Evolutionary conservation across 2,888 invertebrate species (phyloP).

Genomic region (Melinaea menophilus): DNA sequence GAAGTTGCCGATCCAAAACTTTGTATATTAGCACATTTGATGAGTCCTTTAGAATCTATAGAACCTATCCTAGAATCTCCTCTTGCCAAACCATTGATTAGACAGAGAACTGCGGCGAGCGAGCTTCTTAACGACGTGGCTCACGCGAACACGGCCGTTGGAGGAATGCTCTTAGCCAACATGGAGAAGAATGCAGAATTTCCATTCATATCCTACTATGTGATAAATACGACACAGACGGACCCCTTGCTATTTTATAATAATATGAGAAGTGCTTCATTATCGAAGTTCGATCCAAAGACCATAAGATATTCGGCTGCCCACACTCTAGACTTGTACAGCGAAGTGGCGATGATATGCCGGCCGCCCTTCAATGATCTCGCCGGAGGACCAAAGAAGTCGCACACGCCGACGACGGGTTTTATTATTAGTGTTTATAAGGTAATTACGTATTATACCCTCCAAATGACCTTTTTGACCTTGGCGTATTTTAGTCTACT

Average conservation of each 20-base stretch:
- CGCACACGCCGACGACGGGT: slow-evolving; percentile 88
- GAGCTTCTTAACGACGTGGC: slow-evolving; percentile 87
- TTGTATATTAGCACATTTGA: slow-evolving; percentile 91
- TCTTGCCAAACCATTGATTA: slow-evolving; percentile 85
- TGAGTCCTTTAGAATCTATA: slow-evolving; percentile 92
- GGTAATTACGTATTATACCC: slow-evolving; percentile 45
- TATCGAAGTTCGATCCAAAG: slow-evolving; percentile 92
- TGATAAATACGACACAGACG: slow-evolving; percentile 91
- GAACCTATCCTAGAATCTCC: slow-evolving; percentile 92
- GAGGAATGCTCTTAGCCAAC: slow-evolving; percentile 91
- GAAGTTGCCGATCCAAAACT: slow-evolving; percentile 94
- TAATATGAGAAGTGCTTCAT: slow-evolving; percentile 88
- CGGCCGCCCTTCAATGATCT: slow-evolving; percentile 90
- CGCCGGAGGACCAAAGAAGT: slow-evolving; percentile 85
- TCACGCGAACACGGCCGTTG: slow-evolving; percentile 84
- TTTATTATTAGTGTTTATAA: slow-evolving; percentile 96
- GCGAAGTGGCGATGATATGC: slow-evolving; percentile 94
- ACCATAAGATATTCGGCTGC: slow-evolving; percentile 87
- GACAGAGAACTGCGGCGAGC: slow-evolving; percentile 87
- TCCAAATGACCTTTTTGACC: not conserved
- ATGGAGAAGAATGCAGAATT: slow-evolving; percentile 94
- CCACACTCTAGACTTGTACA: slow-evolving; percentile 91
- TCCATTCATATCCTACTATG: slow-evolving; percentile 93
- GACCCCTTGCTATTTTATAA: slow-evolving; percentile 92
- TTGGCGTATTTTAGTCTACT: too few relatives aligned